Base-by-base conservation (phyloP, 2,113 vertebrate genomes). In the Hemicordylus capensis region DNA sequence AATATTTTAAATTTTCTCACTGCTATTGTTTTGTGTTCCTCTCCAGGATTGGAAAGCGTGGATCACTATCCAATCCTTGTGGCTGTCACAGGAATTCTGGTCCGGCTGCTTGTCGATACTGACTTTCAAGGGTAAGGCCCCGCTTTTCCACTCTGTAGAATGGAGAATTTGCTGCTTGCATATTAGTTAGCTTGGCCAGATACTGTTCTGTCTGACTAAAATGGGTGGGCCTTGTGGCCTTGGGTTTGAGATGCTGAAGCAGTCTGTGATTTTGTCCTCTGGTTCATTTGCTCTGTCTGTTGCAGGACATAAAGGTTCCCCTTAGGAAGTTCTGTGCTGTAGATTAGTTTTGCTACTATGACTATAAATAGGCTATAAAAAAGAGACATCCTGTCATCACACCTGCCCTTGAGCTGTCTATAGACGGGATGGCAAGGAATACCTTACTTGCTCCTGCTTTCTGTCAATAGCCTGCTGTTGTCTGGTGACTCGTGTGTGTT, bases 51-150 rank as follows among this genome's bases (percentile, higher is more conserved):
- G 92, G 99, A 99, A 91, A 99, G 98, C 0, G 99, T 99, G 80
- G 99, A 99, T 95, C 99, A 99, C 90, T 99, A 99, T 90, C 99
- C 99, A 42, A 99, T 99, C 92, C 97, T 99, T 17, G 99, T 99
- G 86, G 98, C 98, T 0, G 98, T 99, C 67, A 99, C 98, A 0
- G 99, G 99, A 74, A 99, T 99, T 93, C 96, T 99, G 91, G 98
- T 99, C 44, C 97, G 94, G 28, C 95, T 99, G 69, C 96, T 99
- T 85, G 98, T 99, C 88, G 98, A 98, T 19, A 97, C 97, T 74
- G 95, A 98, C 28, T 91, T 93, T 87, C 97, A 98, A 61, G 97
- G 98, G 99, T 99, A 94, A 97, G 98, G 97, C 58, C 6, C 63
- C 86, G 80, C 72, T 84, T 17, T 31, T 39, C 59, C 14, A 48